Conservation (phyloP, 2,113 vertebrate species). For the Pionites leucogaster region DNA sequence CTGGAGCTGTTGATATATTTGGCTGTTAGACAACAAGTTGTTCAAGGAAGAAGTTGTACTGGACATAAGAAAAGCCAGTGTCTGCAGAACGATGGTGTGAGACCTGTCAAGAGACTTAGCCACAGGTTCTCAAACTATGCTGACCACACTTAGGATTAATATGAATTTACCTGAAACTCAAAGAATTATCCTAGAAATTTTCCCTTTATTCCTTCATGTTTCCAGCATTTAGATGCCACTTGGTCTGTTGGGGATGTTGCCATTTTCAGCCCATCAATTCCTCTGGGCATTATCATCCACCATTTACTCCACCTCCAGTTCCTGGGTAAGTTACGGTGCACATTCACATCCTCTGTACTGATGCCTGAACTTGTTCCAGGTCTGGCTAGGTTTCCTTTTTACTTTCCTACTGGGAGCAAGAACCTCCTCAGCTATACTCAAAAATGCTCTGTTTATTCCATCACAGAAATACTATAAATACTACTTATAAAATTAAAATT, state of each 20-base stretch:
- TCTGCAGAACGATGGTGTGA: background rate
- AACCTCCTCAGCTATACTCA: background rate
- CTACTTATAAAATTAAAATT: background rate
- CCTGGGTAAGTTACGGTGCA: background rate
- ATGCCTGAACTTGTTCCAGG: background rate
- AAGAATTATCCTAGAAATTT: background rate
- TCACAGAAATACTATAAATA: background rate
- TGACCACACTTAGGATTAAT: background rate
- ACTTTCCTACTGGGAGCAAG: background rate
- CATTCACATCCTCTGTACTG: background rate
- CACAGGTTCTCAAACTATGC: background rate
- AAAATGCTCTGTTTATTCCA: background rate
- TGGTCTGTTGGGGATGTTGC: background rate
- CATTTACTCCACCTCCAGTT: background rate
- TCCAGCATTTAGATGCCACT: background rate
- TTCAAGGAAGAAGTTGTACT: background rate
- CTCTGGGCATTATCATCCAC: background rate
- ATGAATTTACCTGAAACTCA: background rate
- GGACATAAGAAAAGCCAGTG: background rate
- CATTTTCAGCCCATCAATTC: fast-evolving
- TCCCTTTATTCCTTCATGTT: background rate
- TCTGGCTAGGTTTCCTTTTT: background rate
- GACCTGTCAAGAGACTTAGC: background rate
- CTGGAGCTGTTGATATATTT: background rate
- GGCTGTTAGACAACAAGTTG: background rate